These are phyloP conservation scores for Acrobasis consociella DNA, from an alignment of 2,888 invertebrate genomes.

Conservation along the genomic window DNA sequence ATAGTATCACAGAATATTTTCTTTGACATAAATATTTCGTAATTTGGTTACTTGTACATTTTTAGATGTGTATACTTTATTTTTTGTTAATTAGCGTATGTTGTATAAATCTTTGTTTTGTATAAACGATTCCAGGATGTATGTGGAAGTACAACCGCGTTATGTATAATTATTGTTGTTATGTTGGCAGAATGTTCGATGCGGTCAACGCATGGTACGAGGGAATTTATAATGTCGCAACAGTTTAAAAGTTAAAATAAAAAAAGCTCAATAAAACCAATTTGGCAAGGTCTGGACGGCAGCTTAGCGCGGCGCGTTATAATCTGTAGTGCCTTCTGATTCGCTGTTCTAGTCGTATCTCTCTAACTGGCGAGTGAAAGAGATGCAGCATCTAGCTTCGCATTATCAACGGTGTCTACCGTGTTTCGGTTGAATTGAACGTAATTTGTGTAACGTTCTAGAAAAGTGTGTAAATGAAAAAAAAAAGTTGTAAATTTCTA, in stretches of 20 bases:
- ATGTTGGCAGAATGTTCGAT: conserved; percentile 32
- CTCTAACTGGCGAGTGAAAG: conserved; percentile 37
- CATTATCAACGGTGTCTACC: conserved; percentile 31
- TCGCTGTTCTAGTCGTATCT: conserved; percentile 36
- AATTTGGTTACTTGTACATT: conserved; percentile 30
- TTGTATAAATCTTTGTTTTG: conserved; percentile 40
- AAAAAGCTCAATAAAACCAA: conserved; percentile 49
- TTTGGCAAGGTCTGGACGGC: conserved; percentile 33
- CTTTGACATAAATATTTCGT: conserved; percentile 28
- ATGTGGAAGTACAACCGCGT: conserved; percentile 36
- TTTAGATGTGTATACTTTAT: conserved; percentile 28
- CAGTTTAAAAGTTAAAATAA: conserved; percentile 34
- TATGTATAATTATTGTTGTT: conserved; percentile 36
- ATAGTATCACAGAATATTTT: conserved; percentile 12
- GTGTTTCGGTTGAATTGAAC: conserved; percentile 7
- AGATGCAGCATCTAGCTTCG: conserved; percentile 27
- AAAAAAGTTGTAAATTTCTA: conserved; percentile 30
- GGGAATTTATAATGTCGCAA: conserved; percentile 33
- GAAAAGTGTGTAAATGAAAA: conserved; percentile 23
- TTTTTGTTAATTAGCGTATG: conserved; percentile 31
- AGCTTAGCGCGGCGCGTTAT: conserved; percentile 39
- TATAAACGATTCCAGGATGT: conserved; percentile 42
- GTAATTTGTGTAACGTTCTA: conserved; percentile 15
- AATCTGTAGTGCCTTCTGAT: conserved; percentile 62
- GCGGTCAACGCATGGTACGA: conserved; percentile 25